Conservation (phyloP, 2,888 invertebrate genomes). For the Drosophila mayaguana region DNA sequence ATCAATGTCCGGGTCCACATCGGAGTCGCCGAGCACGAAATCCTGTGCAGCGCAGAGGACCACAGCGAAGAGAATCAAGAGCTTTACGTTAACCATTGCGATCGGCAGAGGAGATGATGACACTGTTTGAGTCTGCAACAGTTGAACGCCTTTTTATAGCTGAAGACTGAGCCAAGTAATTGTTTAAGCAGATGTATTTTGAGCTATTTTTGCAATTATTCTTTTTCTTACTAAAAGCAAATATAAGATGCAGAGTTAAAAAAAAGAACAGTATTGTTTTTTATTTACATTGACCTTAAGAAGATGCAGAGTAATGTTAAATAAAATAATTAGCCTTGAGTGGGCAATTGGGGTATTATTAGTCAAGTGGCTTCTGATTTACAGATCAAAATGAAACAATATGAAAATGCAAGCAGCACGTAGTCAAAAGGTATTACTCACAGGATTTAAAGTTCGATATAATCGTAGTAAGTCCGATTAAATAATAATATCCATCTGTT, state of each 20-base stretch:
- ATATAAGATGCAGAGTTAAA: not conserved
- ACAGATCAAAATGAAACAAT: no score
- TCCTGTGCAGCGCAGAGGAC: conserved; percentile 43
- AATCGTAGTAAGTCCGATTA: no score
- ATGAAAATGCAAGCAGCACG: no score
- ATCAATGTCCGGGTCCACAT: not conserved
- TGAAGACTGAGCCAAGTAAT: not conserved
- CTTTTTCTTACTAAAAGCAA: conserved; percentile 2
- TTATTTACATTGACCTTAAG: not conserved
- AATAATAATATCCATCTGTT: no score
- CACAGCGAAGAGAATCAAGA: conserved; percentile 49
- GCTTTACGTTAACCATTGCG: conserved; percentile 53
- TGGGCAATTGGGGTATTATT: no score
- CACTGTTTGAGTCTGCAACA: conserved; percentile 11
- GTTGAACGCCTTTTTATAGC: conserved; percentile 40
- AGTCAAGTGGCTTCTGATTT: no score
- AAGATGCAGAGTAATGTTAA: not conserved
- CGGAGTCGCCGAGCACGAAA: conserved; percentile 8
- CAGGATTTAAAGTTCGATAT: no score
- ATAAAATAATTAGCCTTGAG: no score
- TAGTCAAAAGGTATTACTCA: no score
- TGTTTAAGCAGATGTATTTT: conserved; percentile 59
- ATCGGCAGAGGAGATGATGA: not conserved
- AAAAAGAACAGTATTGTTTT: not conserved
- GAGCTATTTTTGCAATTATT: conserved; percentile 6